Evolutionary conservation across 2,113 vertebrate genomes (phyloP).

Genomic region (Motacilla alba): DNA sequence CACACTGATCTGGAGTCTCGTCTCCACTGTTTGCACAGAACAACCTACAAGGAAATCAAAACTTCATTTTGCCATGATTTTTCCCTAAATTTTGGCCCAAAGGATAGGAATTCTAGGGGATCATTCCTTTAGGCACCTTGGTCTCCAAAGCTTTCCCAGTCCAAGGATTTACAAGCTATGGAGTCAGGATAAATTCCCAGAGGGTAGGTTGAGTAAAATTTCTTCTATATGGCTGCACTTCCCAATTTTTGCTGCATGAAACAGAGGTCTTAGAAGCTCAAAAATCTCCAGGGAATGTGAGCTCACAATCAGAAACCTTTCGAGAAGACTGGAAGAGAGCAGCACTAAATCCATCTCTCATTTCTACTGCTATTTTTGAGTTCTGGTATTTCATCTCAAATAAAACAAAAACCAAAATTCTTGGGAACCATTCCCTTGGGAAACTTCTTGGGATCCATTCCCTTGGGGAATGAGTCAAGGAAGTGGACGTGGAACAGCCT

Average conservation of each 20-base stretch:
- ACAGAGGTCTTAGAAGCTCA: too few relatives aligned
- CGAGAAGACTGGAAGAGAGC: background rate
- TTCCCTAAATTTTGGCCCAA: background rate
- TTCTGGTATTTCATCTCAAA: background rate
- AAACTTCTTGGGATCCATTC: background rate
- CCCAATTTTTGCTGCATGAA: background rate
- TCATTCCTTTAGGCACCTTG: background rate
- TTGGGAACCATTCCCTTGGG: background rate
- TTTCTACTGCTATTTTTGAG: background rate
- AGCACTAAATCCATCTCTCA: background rate
- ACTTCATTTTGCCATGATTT: background rate
- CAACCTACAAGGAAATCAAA: background rate
- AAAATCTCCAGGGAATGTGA: background rate
- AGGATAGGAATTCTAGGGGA: fast-evolving
- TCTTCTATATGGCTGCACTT: background rate
- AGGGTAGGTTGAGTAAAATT: background rate
- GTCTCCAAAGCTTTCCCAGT: background rate
- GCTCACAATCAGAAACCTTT: background rate
- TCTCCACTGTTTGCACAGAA: background rate
- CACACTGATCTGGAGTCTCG: background rate
- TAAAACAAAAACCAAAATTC: background rate
- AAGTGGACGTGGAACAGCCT: background rate
- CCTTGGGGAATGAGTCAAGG: background rate
- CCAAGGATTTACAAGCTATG: background rate
- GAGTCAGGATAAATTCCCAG: background rate